Evolutionary conservation across 2,113 vertebrate genomes (phyloP).

Genomic region (Megaceryle maxima): DNA sequence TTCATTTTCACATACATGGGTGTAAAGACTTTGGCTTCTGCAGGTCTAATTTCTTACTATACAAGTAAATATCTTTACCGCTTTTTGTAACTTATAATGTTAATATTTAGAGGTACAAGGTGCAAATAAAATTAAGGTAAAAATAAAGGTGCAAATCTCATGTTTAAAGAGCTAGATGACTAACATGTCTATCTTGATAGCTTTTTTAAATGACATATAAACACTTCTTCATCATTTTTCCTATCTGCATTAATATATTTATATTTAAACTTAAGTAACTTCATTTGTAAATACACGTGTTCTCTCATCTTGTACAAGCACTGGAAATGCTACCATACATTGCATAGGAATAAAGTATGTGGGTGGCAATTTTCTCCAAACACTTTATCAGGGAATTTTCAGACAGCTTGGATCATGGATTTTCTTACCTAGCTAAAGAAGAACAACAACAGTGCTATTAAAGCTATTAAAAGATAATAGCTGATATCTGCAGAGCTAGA

Average conservation of each 20-base stretch:
- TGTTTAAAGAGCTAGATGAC: background rate
- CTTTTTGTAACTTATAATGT: background rate
- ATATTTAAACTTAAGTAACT: background rate
- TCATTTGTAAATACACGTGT: slow-evolving; percentile 1
- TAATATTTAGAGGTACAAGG: background rate
- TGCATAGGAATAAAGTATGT: background rate
- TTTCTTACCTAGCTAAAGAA: background rate
- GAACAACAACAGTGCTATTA: background rate
- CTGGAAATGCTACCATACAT: background rate
- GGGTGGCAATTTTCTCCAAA: slow-evolving; percentile 42
- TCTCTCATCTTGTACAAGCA: background rate
- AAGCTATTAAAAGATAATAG: slow-evolving; percentile 18
- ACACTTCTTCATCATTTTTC: background rate
- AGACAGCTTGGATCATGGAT: background rate
- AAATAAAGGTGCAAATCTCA: background rate
- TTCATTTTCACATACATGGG: background rate
- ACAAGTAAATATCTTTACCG: background rate
- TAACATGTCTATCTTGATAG: background rate
- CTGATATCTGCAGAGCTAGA: background rate
- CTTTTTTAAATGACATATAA: background rate
- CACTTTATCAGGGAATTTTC: slow-evolving; percentile 21
- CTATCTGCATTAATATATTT: slow-evolving; percentile 9
- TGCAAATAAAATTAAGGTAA: background rate
- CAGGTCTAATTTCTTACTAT: background rate
- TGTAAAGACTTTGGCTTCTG: background rate